Base-by-base conservation (phyloP, 37 sponge, comb jelly and placozoan genomes). In the Spongia lamella region DNA sequence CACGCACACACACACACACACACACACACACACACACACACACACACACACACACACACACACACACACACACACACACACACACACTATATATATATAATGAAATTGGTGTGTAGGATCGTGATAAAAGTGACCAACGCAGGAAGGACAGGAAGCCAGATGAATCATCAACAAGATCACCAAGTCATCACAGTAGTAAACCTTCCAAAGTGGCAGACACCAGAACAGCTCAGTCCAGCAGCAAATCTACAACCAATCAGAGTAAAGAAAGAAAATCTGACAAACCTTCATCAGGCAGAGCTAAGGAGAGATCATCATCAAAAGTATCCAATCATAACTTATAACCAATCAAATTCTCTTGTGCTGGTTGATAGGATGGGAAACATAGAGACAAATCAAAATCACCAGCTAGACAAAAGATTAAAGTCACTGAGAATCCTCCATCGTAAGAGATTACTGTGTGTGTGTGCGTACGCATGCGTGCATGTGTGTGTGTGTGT, bases 1-100 rank as follows among this genome's bases (percentile, higher is more conserved):
- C 55, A 53, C 59, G 56, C 74, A 56, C 59, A 56, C 74, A 73
- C 55, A 30, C 74, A 73, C 74, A 73, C 55, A 53, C 59, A 56
- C 55, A 53, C 59, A 56, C 74, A 73, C 60, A 73, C 74, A 73
- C 33, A n/a, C n/a, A n/a, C n/a, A n/a, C n/a, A n/a, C n/a, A n/a
- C n/a, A n/a, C n/a, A n/a, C n/a, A n/a, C n/a, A n/a, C n/a, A n/a
- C n/a, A n/a, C n/a, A n/a, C n/a, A n/a, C n/a, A n/a, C n/a, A n/a
- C n/a, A n/a, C n/a, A n/a, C n/a, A n/a, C n/a, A n/a, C n/a, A n/a
- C n/a, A n/a, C n/a, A n/a, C n/a, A n/a, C n/a, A n/a, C n/a, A 56
- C 74, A 56, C 32, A 56, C 59, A 53, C 59, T 13, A 70, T 54
- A 70, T 54, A 73, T 60, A 56, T 7, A 73, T 37, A 56, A 32